Evolutionary conservation across 2,797 vertebrate species (phyloP).

Genomic region (Tarsius wallacei): DNA sequence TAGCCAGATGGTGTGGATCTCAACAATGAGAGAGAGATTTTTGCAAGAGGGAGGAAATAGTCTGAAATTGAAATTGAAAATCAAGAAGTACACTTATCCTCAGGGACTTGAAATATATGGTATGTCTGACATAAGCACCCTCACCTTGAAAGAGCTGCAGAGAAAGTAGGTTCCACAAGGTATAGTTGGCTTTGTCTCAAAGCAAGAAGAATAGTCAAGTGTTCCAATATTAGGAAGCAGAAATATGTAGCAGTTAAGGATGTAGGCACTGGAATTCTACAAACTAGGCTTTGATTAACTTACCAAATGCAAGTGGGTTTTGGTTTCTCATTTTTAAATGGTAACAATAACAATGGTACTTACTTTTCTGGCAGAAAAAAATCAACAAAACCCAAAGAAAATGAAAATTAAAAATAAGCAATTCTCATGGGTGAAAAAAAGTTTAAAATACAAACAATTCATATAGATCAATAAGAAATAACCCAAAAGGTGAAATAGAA

Average conservation of each 20-base stretch:
- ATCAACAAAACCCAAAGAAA: neutral
- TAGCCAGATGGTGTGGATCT: neutral
- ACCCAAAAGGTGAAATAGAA: neutral
- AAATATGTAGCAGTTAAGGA: neutral
- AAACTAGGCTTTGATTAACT: neutral
- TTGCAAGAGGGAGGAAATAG: neutral
- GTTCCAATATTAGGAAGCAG: neutral
- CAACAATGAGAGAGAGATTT: neutral
- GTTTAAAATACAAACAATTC: neutral
- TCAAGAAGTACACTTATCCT: neutral
- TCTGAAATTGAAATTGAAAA: neutral
- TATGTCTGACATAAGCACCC: neutral
- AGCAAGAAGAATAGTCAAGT: neutral
- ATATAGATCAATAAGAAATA: neutral
- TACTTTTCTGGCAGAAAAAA: neutral
- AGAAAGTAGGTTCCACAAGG: neutral
- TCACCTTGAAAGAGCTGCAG: neutral
- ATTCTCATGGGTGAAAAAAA: neutral
- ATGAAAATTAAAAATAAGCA: neutral
- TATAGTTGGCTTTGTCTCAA: neutral
- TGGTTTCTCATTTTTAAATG: neutral
- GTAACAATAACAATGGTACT: neutral
- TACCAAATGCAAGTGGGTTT: neutral
- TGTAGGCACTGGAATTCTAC: neutral
- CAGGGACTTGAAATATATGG: neutral